Percentiles rank a stretch among this genome's conserved stretches.
Evolutionary conservation across 2,888 invertebrate genomes (phyloP).

Genomic region (Watsonalla cultraria): DNA sequence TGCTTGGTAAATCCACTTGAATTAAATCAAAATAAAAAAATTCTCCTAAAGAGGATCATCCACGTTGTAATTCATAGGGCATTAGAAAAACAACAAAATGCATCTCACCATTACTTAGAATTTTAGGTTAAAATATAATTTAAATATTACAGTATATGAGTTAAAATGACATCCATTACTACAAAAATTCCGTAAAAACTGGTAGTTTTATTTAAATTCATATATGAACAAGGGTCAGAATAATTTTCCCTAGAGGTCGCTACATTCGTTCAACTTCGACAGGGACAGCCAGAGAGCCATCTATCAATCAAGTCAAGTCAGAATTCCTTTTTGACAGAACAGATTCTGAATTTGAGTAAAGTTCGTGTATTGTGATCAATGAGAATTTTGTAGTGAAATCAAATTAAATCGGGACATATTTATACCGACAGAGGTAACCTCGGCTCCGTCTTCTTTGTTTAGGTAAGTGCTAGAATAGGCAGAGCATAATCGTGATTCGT

Average conservation of each 20-base stretch:
- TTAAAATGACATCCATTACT: too few relatives aligned
- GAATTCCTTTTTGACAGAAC: slow-evolving; percentile 33
- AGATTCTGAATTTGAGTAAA: slow-evolving; percentile 15
- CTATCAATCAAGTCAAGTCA: slow-evolving; percentile 2
- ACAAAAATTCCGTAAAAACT: too few relatives aligned
- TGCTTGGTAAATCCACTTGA: too few relatives aligned
- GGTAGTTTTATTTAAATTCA: background rate
- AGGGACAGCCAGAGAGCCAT: slow-evolving; percentile 9
- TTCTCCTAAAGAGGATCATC: too few relatives aligned
- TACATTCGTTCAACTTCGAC: slow-evolving; percentile 14
- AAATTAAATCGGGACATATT: slow-evolving; percentile 28
- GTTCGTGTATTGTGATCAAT: slow-evolving; percentile 30
- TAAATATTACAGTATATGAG: too few relatives aligned
- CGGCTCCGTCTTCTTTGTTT: slow-evolving; percentile 19
- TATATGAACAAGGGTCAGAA: slow-evolving; percentile 13
- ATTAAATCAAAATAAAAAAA: too few relatives aligned
- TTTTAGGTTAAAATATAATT: too few relatives aligned
- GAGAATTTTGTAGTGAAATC: slow-evolving; percentile 45
- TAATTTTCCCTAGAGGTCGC: slow-evolving; percentile 28
- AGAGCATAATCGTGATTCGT: slow-evolving; percentile 6
- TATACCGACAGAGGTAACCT: slow-evolving; percentile 14
- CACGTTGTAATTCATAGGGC: too few relatives aligned
- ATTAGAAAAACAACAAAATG: too few relatives aligned
- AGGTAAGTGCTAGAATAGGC: slow-evolving; percentile 40
- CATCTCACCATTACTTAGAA: too few relatives aligned